Conservation (phyloP, 1,140 invertebrate genomes). For the Catajapyx aquilonaris region DNA sequence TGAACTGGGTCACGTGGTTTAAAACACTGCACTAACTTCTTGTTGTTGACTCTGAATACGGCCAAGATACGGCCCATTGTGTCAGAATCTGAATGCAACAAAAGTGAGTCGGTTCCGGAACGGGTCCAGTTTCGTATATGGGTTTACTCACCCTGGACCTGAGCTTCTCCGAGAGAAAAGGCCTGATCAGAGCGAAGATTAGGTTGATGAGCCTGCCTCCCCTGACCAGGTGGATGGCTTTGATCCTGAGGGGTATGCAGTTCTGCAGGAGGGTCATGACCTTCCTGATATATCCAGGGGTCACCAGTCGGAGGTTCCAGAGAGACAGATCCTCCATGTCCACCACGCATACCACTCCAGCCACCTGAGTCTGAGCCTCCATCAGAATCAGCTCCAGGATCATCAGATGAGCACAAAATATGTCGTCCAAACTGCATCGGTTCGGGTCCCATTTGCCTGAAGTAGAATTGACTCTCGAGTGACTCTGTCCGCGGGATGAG, state of each 20-base stretch:
- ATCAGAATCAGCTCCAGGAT: constrained; percentile 32
- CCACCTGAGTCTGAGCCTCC: constrained; percentile 34
- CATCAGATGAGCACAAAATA: constrained; percentile 34
- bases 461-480: too few relatives aligned
- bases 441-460: constrained; percentile 42
- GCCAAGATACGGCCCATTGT: too few relatives aligned
- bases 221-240: constrained; percentile 51
- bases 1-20: too few relatives aligned
- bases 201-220: constrained; percentile 56
- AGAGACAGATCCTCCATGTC: constrained; percentile 43
- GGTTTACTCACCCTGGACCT: constrained; percentile 12
- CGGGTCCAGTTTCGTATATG: too few relatives aligned
- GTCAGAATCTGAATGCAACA: too few relatives aligned
- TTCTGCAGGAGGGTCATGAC: constrained; percentile 35
- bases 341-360: constrained; percentile 36
- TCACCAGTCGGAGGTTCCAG: constrained; percentile 42
- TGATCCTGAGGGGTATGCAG: constrained; percentile 39
- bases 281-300: constrained; percentile 40
- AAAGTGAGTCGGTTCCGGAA: too few relatives aligned
- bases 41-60: too few relatives aligned
- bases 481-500: too few relatives aligned
- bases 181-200: constrained; percentile 51
- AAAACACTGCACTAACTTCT: too few relatives aligned
- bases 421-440: constrained; percentile 26
- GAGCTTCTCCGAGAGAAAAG: constrained; percentile 34